Percentiles rank a stretch among this genome's conserved stretches.
These are phyloP conservation scores for Tethea ocularis DNA, from an alignment of 2,888 invertebrate species.

Conservation along the genomic window DNA sequence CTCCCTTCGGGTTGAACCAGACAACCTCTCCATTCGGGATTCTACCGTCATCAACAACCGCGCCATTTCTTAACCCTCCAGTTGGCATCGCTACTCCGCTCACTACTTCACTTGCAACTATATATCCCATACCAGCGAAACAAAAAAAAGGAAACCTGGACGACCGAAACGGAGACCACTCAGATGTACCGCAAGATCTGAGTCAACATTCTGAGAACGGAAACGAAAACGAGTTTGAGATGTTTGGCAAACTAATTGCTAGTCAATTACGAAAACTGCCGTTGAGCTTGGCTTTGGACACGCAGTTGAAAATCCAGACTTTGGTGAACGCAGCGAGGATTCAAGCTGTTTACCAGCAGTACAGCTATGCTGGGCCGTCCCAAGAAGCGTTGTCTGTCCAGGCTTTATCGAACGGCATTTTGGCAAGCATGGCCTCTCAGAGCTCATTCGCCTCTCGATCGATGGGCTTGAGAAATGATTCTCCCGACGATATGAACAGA, in stretches of 20 bases:
- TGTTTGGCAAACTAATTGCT: constrained; percentile 78
- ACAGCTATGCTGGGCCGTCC: constrained; percentile 76
- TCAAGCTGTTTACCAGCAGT: constrained; percentile 79
- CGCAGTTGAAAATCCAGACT: constrained; percentile 77
- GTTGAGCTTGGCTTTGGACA: constrained; percentile 72
- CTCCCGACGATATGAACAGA: constrained; percentile 68
- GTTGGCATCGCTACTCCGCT: constrained; percentile 78
- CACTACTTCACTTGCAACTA: constrained; percentile 73
- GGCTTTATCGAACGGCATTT: constrained; percentile 74
- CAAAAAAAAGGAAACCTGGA: constrained; percentile 69
- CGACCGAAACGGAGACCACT: constrained; percentile 60
- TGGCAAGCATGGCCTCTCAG: constrained; percentile 74
- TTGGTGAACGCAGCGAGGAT: constrained; percentile 75
- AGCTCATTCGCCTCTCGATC: constrained; percentile 60
- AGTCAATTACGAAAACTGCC: constrained; percentile 77
- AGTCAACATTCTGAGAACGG: constrained; percentile 76
- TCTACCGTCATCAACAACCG: constrained; percentile 66
- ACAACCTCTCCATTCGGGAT: constrained; percentile 65
- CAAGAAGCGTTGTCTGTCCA: constrained; percentile 76
- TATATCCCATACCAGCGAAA: constrained; percentile 74
- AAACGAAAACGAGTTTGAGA: constrained; percentile 78
- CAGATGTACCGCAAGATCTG: constrained; percentile 72
- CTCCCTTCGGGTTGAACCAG: constrained; percentile 74
- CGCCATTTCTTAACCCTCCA: constrained; percentile 75
- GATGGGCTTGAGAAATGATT: constrained; percentile 62